Percentiles rank a stretch among this genome's conserved stretches.
Conservation (phyloP, 1,140 invertebrate species). For the Dolichoris vasculosae region DNA sequence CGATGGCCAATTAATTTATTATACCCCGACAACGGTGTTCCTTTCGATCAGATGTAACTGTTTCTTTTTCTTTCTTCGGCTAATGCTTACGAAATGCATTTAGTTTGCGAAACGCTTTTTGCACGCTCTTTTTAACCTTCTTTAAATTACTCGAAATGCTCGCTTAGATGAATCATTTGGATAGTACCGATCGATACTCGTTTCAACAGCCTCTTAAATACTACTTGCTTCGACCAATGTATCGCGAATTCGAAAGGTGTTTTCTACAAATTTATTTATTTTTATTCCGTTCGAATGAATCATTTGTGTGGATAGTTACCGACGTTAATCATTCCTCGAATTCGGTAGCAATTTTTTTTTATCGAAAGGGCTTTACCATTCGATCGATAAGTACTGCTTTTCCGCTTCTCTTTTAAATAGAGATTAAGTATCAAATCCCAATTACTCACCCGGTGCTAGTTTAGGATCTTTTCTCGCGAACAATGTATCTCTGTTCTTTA, state of each 20-base stretch:
- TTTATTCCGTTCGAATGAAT: background rate
- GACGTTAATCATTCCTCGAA: background rate
- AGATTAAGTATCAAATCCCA: background rate
- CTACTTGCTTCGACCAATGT: background rate
- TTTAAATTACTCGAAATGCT: conserved; percentile 14
- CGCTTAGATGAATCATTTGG: background rate
- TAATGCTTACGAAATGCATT: conserved; percentile 20
- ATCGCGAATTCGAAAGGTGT: background rate
- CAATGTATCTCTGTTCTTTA: no score
- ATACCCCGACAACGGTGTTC: background rate
- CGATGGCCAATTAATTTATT: conserved; percentile 33
- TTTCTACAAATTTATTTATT: background rate
- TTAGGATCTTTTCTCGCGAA: background rate
- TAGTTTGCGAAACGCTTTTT: background rate
- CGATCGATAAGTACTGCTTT: background rate
- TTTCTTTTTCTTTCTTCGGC: background rate
- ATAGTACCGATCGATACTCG: background rate
- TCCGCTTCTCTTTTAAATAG: background rate
- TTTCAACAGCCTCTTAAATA: background rate
- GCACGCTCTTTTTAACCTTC: background rate
- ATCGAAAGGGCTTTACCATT: background rate
- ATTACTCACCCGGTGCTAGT: background rate
- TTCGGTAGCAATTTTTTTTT: background rate
- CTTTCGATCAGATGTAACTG: conserved; percentile 5
- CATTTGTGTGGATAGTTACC: background rate